Evolutionary conservation across 2,797 vertebrate species (phyloP).

Genomic region (Muscicapa striata): DNA sequence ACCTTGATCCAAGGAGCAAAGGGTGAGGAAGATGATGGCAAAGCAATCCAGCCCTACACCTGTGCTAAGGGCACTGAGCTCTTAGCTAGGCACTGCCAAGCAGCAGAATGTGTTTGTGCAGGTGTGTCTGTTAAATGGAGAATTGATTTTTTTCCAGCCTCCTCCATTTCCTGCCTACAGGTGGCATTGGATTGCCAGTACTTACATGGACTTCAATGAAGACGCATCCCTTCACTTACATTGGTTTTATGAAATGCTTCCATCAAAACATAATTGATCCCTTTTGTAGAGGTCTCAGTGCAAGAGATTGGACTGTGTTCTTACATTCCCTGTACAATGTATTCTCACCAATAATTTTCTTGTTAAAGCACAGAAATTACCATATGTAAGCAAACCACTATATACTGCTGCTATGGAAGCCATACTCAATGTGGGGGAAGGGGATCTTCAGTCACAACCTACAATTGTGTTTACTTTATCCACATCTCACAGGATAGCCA

Average conservation of each 20-base stretch:
- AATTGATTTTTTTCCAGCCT: neutral
- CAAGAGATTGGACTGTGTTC: neutral
- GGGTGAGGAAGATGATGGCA: neutral
- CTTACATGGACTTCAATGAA: neutral
- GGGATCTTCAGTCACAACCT: neutral
- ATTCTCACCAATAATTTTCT: neutral
- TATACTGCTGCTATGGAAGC: neutral
- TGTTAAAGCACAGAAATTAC: neutral
- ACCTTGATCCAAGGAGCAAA: neutral
- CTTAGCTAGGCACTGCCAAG: neutral
- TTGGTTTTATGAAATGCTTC: neutral
- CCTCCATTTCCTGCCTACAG: neutral
- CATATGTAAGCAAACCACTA: neutral
- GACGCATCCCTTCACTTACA: neutral
- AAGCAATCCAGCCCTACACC: neutral
- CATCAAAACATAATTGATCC: neutral
- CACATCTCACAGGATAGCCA: neutral
- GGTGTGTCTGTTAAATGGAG: neutral
- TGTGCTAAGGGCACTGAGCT: neutral
- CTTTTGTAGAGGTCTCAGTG: neutral
- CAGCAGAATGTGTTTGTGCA: neutral
- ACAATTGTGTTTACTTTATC: neutral
- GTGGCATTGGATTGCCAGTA: neutral
- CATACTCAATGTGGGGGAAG: neutral
- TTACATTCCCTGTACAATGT: neutral